Base-by-base conservation (phyloP, 92 coral and sea anemone species). In the Plumapathes pennacea region DNA sequence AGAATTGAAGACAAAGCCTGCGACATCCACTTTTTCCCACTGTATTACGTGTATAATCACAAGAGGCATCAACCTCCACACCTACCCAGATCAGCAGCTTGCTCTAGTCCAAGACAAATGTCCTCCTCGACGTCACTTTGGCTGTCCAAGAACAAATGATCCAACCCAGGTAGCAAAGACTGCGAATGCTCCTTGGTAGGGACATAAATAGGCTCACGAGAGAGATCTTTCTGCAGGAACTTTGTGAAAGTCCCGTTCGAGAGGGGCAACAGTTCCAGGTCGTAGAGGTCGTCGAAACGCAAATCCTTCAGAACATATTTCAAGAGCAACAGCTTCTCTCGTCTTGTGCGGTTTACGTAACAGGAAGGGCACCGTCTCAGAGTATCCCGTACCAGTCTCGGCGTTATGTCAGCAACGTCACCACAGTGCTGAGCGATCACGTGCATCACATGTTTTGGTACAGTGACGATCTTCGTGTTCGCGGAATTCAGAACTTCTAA, bases 251-350 rank as follows among this genome's bases (percentile, higher is more conserved):
- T 32, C 45, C 69, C 79, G 47, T 64, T 60, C 20, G 90, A 60
- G 26, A 86, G 48, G 1, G 97, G 97, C 6, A 90, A 64, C 17
- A 90, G 74, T 26, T 72, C 72, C 23, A 90, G 54, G 23, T 80
- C 97, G 14, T 27, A 28, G 5, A 90, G 80, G 4, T 74, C 75
- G 1, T 33, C 42, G 61, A 46, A 56, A 21, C 50, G 25, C 7
- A 45, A 20, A 30, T 83, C 97, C n/a, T 60, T 34, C 23, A 90
- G 56, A 44, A 83, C 56, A 57, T 62, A 90, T 29, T 48, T 47
- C 44, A 90, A 68, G 29, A 90, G 84, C 25, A 4, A 25, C 26
- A 86, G 38, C 67, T 90, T 82, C 24, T 68, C 72, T 20, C 30
- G 10, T 10, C 49, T 25, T 14, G 15, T 60, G 4, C 69, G 52